Base-by-base conservation (phyloP, 2,113 vertebrate genomes). In the Albula goreensis region DNA sequence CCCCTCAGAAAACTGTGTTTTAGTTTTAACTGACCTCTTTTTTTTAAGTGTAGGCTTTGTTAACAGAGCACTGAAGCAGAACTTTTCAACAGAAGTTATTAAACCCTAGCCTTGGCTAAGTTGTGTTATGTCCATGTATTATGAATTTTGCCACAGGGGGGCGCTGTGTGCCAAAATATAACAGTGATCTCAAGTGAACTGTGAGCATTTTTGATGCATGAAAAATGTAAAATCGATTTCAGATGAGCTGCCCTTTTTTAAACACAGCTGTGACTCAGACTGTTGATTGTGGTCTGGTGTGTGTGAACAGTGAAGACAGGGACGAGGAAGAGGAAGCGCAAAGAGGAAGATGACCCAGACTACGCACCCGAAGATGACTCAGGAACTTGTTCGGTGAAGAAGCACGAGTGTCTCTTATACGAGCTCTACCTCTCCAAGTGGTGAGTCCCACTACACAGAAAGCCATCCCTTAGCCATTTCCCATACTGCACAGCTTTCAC, bases 391-490 rank as follows among this genome's bases (percentile, higher is more conserved):
- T 97, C 97, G 85, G 95, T 98, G 74, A 97, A 96, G 93, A 97
- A 98, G 93, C 96, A 96, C 87, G 98, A 99, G 90, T 96, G 97
- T 91, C 96, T 93, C 83, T 90, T 99, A 85, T 99, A 98, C 89
- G 97, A 99, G 85, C 96, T 98, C 93, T 99, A 99, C 94, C 93
- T 98, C 70, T 97, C 97, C 49, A 99, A 98, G 96, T 99, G 98
- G 98, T 99, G 92, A 85, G 95, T 93, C 13, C 22, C 31, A 41
- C 17, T 49, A 9, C 22, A 8, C 17, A 48, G 15, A 15, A 51
- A 80, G 17, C 79, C 41, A 22, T 22, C 48, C 6, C 48, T 19
- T 77, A 22, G 74, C 15, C 8, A n/a, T 56, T 41, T 80, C 50
- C 25, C 70, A 78, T 15, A 51, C 5, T 74, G n/a, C n/a, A 31